Conservation (phyloP, 2,888 invertebrate genomes). For the Magallana nippona region DNA sequence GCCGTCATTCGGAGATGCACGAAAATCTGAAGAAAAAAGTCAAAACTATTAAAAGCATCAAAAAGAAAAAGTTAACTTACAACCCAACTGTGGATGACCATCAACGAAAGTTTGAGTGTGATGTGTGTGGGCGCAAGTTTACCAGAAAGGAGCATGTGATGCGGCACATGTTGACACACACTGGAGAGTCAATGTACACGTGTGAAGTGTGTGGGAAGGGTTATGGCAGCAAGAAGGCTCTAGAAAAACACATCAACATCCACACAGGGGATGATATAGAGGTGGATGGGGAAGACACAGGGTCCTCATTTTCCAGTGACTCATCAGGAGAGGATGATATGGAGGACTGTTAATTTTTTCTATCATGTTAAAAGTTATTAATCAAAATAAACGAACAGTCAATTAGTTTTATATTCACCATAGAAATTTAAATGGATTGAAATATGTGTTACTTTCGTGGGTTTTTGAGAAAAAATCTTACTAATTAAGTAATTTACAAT, state of each 20-base stretch:
- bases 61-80: neutral
- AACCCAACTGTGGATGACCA: neutral
- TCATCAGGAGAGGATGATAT: neutral
- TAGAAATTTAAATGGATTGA: too few species aligned
- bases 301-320: neutral
- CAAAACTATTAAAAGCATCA: neutral
- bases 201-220: constrained; percentile 10
- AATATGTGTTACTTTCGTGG: too few species aligned
- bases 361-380: too few species aligned
- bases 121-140: neutral
- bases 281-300: neutral
- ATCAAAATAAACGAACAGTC: too few species aligned
- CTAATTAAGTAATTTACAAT: too few species aligned
- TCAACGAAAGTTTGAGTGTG: neutral
- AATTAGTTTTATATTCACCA: too few species aligned
- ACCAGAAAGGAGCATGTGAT: constrained; percentile 17
- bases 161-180: constrained; percentile 21
- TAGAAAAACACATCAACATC: neutral
- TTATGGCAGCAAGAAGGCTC: neutral
- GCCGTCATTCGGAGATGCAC: neutral
- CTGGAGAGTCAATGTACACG: neutral
- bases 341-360: too few species aligned
- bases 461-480: too few species aligned
- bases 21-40: constrained; percentile 1
- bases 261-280: constrained; percentile 13